These are phyloP conservation scores for Ibycter americanus DNA, from an alignment of 2,797 vertebrate species.

Conservation along the genomic window DNA sequence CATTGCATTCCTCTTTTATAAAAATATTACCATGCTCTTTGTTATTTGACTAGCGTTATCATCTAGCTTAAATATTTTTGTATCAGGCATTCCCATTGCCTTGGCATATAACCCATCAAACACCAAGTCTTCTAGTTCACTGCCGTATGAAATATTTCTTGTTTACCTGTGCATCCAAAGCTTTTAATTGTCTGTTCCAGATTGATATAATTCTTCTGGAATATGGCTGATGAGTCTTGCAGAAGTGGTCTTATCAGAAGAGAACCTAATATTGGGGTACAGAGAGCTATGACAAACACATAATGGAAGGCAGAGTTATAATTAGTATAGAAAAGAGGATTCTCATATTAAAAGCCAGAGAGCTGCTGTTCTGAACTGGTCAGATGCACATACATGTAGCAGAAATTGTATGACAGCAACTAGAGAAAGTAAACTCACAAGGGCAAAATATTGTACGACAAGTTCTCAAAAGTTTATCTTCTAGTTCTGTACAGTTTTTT, in stretches of 20 bases:
- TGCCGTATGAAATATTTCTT: background rate
- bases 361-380: background rate
- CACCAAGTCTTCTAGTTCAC: background rate
- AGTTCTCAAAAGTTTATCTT: background rate
- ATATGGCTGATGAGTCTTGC: background rate
- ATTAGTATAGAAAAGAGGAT: background rate
- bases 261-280: background rate
- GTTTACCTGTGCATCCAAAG: background rate
- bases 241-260: background rate
- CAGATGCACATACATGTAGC: background rate
- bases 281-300: background rate
- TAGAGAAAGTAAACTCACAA: background rate
- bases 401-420: background rate
- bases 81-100: background rate
- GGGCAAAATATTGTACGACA: background rate
- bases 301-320: background rate
- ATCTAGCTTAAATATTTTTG: background rate
- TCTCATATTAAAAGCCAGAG: background rate
- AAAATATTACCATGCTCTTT: background rate
- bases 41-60: background rate
- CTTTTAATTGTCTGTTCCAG: background rate
- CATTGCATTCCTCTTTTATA: background rate
- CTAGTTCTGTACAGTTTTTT: background rate
- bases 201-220: background rate
- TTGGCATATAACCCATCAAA: background rate